These are phyloP conservation scores for Mycalesis mineus DNA, from an alignment of 2,888 invertebrate species.

Conservation along the genomic window DNA sequence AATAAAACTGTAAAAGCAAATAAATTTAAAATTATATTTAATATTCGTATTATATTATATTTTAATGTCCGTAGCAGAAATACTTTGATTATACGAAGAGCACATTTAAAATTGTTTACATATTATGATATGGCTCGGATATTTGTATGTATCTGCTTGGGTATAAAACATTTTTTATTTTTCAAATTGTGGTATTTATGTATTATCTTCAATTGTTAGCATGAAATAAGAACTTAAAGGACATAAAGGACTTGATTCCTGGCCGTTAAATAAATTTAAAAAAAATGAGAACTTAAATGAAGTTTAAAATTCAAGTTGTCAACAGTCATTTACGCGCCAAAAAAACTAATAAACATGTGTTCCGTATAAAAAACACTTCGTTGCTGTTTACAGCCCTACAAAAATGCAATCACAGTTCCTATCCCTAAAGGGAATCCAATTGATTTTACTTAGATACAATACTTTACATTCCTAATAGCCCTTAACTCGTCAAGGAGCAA, in stretches of 20 bases:
- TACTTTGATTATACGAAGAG: not conserved
- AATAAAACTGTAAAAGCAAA: slow-evolving; percentile 5
- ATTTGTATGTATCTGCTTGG: not conserved
- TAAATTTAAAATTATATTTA: not conserved
- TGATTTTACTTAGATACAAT: not conserved
- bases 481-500: too few relatives aligned
- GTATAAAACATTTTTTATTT: too few relatives aligned
- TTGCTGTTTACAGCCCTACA: slow-evolving; percentile 70
- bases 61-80: too few relatives aligned
- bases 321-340: not conserved
- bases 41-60: too few relatives aligned
- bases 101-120: not conserved
- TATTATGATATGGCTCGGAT: slow-evolving; percentile 1
- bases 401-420: slow-evolving; percentile 46
- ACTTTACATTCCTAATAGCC: too few relatives aligned
- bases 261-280: too few relatives aligned
- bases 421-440: slow-evolving; percentile 48
- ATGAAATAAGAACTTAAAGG: too few relatives aligned
- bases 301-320: not conserved
- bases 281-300: not conserved
- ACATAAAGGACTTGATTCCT: too few relatives aligned
- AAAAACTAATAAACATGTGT: not conserved
- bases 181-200: too few relatives aligned
- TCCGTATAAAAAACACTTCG: slow-evolving; percentile 38
- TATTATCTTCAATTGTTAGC: too few relatives aligned